These are phyloP conservation scores for Limnephilus lunatus DNA, from an alignment of 2,888 invertebrate species.

Conservation along the genomic window DNA sequence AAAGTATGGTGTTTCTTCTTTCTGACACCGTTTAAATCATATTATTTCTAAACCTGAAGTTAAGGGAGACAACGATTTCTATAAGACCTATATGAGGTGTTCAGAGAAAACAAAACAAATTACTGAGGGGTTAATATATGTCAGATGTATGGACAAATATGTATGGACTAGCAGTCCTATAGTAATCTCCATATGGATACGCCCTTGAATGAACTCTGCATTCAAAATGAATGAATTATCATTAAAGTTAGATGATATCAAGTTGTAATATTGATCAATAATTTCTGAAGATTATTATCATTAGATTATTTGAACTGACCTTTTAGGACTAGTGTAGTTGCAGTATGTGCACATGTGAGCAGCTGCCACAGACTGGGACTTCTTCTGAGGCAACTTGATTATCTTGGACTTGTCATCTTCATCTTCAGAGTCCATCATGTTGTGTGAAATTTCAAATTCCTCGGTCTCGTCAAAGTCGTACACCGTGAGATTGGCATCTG, in stretches of 20 bases:
- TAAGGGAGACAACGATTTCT: too few relatives aligned
- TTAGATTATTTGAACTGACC: constrained; percentile 71
- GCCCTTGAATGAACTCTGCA: not conserved
- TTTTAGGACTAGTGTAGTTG: constrained; percentile 92
- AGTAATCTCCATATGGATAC: not conserved
- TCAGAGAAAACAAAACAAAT: too few relatives aligned
- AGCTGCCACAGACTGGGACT: constrained; percentile 76
- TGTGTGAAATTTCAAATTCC: constrained; percentile 72
- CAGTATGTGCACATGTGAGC: constrained; percentile 93
- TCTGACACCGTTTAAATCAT: too few relatives aligned
- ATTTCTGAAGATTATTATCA: not conserved
- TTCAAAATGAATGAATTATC: not conserved
- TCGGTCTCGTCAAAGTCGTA: constrained; percentile 87
- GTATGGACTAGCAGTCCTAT: not conserved
- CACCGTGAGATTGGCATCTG: constrained; percentile 76
- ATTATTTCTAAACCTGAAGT: too few relatives aligned
- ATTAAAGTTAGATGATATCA: not conserved
- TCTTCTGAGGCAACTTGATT: constrained; percentile 79
- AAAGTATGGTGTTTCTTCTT: too few relatives aligned
- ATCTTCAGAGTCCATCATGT: constrained; percentile 76
- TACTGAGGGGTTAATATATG: too few relatives aligned
- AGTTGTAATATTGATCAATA: too few relatives aligned
- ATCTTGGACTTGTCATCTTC: constrained; percentile 82
- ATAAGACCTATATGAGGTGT: too few relatives aligned
- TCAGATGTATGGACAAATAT: too few relatives aligned